Conservation (phyloP, 2,888 invertebrate genomes). For the Philopedon plagiatum region DNA sequence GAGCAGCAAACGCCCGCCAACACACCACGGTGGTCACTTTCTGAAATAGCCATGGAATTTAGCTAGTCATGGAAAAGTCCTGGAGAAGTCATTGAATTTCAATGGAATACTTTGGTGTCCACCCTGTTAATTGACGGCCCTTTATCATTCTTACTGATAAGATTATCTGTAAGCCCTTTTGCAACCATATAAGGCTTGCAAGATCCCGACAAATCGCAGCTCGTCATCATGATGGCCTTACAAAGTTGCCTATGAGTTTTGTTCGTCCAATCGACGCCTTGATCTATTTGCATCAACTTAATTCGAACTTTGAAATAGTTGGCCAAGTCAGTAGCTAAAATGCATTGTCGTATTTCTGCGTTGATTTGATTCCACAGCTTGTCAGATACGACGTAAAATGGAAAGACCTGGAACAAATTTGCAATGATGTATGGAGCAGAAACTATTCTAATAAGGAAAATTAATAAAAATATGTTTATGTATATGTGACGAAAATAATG, state of each 20-base stretch:
- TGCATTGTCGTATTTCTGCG: constrained; percentile 72
- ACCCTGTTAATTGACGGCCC: too few species aligned
- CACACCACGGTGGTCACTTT: too few species aligned
- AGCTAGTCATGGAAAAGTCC: too few species aligned
- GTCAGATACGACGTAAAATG: constrained; percentile 69
- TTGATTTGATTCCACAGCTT: constrained; percentile 68
- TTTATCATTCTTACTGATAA: constrained; percentile 70
- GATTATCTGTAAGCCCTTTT: constrained; percentile 70
- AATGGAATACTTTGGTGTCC: too few species aligned
- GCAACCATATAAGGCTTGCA: constrained; percentile 74
- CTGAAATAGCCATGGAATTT: too few species aligned
- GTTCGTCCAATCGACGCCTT: constrained; percentile 71
- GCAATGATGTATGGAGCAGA: too few species aligned
- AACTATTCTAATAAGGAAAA: too few species aligned
- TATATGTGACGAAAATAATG: too few species aligned
- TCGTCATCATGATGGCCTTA: constrained; percentile 75
- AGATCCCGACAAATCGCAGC: constrained; percentile 73
- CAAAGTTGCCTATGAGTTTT: constrained; percentile 70
- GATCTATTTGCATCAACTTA: constrained; percentile 71
- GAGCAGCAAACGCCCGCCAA: too few species aligned
- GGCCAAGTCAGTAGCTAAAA: constrained; percentile 75
- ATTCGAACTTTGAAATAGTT: constrained; percentile 72
- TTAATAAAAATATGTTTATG: too few species aligned
- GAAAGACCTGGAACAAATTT: constrained; percentile 69
- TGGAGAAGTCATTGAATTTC: too few species aligned